Evolutionary conservation across 2,888 invertebrate species (phyloP).

Genomic region (Andrena flavipes): DNA sequence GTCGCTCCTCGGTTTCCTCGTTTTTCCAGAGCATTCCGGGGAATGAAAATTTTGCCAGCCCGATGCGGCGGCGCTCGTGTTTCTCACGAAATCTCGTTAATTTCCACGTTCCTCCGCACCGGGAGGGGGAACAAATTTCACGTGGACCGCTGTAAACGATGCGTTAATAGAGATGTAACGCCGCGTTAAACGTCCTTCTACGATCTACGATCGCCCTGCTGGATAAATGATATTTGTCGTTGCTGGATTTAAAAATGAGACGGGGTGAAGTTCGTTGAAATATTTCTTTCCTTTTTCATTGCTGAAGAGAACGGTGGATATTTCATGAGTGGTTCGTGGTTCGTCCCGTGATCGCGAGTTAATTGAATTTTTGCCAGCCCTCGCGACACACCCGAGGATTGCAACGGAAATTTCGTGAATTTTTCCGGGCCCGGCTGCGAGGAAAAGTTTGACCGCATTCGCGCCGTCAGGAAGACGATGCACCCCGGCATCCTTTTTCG

Average conservation of each 20-base stretch:
- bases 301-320: not conserved
- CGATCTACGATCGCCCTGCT: not conserved
- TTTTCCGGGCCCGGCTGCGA: not conserved
- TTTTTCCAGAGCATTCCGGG: not conserved
- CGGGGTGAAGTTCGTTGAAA: not conserved
- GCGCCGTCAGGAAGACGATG: too few species aligned
- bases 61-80: not conserved
- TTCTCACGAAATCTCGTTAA: constrained; percentile 40
- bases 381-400: not conserved
- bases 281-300: not conserved
- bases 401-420: constrained; percentile 7
- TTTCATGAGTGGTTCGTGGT: not conserved
- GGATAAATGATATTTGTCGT: not conserved
- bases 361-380: constrained; percentile 1
- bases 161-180: not conserved
- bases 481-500: not conserved
- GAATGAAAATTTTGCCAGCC: constrained; percentile 15
- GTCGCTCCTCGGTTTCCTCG: not conserved
- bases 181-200: not conserved
- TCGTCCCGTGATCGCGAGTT: not conserved
- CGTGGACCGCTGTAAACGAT: not conserved
- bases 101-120: not conserved
- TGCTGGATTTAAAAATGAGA: not conserved
- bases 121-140: not conserved
- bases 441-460: not conserved